These are phyloP conservation scores for Bedellia somnulentella DNA, from an alignment of 2,888 invertebrate species.

Conservation along the genomic window DNA sequence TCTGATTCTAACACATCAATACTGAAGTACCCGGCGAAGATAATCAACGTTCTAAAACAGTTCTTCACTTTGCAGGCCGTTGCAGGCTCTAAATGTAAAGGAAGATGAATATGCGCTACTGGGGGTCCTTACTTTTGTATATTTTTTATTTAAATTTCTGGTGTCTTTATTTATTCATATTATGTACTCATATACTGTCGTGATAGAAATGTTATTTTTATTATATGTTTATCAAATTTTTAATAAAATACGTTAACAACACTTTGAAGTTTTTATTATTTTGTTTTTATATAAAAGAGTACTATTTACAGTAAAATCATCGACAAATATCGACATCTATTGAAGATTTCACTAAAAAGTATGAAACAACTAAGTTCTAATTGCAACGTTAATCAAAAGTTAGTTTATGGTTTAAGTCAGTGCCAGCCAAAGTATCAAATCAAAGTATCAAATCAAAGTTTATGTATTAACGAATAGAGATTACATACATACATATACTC, in stretches of 20 bases:
- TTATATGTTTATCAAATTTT: constrained; percentile 41
- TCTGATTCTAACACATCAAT: constrained; percentile 46
- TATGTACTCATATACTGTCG: background rate
- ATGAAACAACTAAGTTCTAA: no score
- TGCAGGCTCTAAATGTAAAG: constrained; percentile 50
- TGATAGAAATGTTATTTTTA: constrained; percentile 22
- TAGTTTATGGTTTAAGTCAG: no score
- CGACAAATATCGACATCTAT: no score
- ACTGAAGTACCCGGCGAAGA: constrained; percentile 47
- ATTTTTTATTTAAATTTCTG: background rate
- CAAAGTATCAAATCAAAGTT: no score
- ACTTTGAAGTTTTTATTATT: constrained; percentile 9
- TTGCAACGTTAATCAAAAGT: no score
- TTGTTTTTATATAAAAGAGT: no score
- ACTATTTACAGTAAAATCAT: no score
- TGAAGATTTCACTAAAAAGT: no score
- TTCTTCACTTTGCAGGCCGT: constrained; percentile 54
- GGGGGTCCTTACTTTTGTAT: background rate
- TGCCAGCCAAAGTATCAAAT: no score
- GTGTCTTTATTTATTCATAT: background rate
- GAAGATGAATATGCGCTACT: constrained; percentile 22
- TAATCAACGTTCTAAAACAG: constrained; percentile 53
- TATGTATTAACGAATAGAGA: no score
- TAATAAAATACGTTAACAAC: constrained; percentile 43
- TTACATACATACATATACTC: no score